Evolutionary conservation across 2,888 invertebrate species (phyloP).

Genomic region (Nysson spinosus): DNA sequence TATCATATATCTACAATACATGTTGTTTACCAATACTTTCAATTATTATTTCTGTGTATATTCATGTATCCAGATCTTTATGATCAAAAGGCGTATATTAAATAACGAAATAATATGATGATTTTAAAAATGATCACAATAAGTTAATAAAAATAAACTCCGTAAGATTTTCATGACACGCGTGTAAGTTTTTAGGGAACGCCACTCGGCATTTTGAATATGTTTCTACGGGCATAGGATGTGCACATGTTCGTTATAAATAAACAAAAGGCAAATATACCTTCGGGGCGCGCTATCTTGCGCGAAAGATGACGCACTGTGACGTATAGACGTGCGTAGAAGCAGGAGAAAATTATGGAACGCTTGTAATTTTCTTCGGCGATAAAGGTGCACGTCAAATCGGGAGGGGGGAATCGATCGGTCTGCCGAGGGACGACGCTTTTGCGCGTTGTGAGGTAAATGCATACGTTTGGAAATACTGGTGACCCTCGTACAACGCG

Average conservation of each 20-base stretch:
- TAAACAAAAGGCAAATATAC: slow-evolving; percentile 30
- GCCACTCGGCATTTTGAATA: slow-evolving; percentile 1
- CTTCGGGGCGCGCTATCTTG: slow-evolving; percentile 8
- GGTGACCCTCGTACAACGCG: too few species aligned
- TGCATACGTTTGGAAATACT: background rate
- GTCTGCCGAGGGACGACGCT: background rate
- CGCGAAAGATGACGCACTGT: slow-evolving; percentile 18
- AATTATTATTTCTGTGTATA: too few species aligned
- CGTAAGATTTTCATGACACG: background rate
- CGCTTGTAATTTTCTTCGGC: slow-evolving; percentile 15
- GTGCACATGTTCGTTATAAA: slow-evolving; percentile 17
- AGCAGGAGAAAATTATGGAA: slow-evolving; percentile 19
- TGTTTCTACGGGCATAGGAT: background rate
- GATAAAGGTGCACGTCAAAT: slow-evolving; percentile 20
- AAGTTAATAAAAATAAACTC: too few species aligned
- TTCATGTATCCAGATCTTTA: too few species aligned
- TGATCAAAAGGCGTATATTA: too few species aligned
- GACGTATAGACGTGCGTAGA: slow-evolving; percentile 25
- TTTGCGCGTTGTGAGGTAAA: background rate
- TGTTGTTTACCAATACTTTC: too few species aligned
- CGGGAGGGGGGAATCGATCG: slow-evolving; percentile 23
- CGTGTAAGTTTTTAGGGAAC: background rate
- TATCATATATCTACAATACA: too few species aligned
- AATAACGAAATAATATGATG: too few species aligned
- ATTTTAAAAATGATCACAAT: too few species aligned